Evolutionary conservation across 1,140 invertebrate genomes (phyloP), one percentile per base, ranked within the genome.

Genomic region (Hylaeus anthracinus): DNA sequence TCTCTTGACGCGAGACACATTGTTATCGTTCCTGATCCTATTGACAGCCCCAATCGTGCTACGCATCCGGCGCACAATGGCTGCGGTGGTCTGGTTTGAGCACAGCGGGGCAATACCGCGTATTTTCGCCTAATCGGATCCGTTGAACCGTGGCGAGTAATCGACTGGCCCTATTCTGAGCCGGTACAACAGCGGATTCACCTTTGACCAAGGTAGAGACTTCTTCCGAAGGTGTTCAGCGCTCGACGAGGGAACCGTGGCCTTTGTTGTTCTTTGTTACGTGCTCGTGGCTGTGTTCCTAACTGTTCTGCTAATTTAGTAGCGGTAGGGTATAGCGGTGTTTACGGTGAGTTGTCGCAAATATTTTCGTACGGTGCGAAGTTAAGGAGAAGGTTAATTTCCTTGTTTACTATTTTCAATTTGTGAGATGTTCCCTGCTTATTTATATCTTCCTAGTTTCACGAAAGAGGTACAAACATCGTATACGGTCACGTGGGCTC

Each of bases 51-150:
- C 64, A 45, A 63, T 75, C 71, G 72, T 67, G 74, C 72, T 76
- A 81, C 81, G 67, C 73, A 58, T 71, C 55, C 53, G 12, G 51
- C 53, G 58, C 26, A 65, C 84, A 84, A 85, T 85, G 48, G 72
- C 60, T n/a, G 43, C 58, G 51, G 55, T 64, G 53, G 69, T 41
- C 77, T 70, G 77, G 72, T 84, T 81, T 76, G 71, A 77, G 26
- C 78, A 53, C 86, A 80, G 71, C 80, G 43, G 84, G 65, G 80
- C 51, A 78, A 84, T 70, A 61, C 72, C 73, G 53, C 82, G 84
- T 85, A 90, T 90, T 90, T 90, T 82, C 73, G 63, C 60, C 85
- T 91, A 92, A 92, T 91, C 89, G 88, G 89, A 92, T 91, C 79
- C 87, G 84, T 88, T 86, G 67, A 77, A 85, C 70, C 63, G 81